Evolutionary conservation across 2,113 vertebrate species (phyloP).

Genomic region (Ariopsis seemanni): DNA sequence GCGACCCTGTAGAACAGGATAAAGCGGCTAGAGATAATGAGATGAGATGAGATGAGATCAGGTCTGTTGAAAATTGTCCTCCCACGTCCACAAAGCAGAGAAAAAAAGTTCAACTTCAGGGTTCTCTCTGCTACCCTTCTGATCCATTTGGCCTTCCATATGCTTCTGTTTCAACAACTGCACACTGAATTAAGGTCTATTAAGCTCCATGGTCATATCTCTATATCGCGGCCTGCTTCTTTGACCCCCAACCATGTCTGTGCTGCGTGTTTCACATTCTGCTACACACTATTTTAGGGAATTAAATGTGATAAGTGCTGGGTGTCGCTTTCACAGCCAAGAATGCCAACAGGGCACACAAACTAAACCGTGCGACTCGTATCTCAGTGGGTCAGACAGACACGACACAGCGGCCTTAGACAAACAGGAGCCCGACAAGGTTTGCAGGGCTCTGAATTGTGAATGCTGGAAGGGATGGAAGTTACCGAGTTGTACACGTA

Average conservation of each 20-base stretch:
- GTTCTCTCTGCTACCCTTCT: neutral
- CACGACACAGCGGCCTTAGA: slow-evolving; percentile 19
- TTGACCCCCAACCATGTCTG: slow-evolving; percentile 28
- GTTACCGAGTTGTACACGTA: neutral
- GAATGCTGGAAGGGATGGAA: neutral
- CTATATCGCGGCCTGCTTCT: slow-evolving; percentile 6
- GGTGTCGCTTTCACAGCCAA: slow-evolving; percentile 42
- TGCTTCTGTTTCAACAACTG: slow-evolving; percentile 2
- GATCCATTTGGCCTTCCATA: slow-evolving; percentile 16
- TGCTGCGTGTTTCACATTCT: slow-evolving; percentile 57
- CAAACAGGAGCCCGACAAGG: slow-evolving; percentile 37
- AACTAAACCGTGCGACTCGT: slow-evolving; percentile 35
- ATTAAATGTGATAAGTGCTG: slow-evolving; percentile 65
- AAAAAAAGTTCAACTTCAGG: neutral
- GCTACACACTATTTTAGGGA: slow-evolving; percentile 64
- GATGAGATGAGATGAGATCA: no score
- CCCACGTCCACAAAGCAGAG: no score
- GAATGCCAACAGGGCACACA: slow-evolving; percentile 37
- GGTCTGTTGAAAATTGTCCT: neutral
- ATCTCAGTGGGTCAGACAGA: slow-evolving; percentile 38
- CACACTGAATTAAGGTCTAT: slow-evolving; percentile 31
- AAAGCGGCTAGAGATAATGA: no score
- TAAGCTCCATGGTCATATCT: slow-evolving; percentile 22
- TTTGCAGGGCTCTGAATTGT: neutral
- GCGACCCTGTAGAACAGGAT: no score